Conservation (phyloP, 2,113 vertebrate genomes). For the Empidonax traillii region DNA sequence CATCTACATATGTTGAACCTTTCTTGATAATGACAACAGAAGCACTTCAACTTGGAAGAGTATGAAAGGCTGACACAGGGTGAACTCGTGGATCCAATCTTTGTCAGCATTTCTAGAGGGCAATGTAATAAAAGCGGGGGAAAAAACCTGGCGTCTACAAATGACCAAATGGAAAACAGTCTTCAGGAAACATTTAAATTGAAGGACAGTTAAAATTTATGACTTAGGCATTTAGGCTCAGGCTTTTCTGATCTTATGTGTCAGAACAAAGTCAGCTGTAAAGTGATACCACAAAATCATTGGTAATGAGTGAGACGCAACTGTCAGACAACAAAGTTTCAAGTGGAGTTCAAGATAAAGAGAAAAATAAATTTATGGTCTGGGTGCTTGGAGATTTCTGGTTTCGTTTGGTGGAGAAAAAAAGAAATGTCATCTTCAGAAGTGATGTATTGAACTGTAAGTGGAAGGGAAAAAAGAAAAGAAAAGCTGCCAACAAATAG, state of each 20-base stretch:
- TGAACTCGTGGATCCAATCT: not conserved
- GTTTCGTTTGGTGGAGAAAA: not conserved
- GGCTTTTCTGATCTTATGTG: slow-evolving; percentile 37
- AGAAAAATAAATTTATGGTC: not conserved
- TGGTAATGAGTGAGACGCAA: not conserved
- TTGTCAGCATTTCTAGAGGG: slow-evolving; percentile 61
- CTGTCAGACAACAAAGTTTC: slow-evolving; percentile 1
- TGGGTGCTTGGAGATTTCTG: not conserved
- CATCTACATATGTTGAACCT: slow-evolving; percentile 38
- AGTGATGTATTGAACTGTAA: not conserved
- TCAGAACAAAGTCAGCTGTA: slow-evolving; percentile 34
- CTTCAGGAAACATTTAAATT: slow-evolving; percentile 41
- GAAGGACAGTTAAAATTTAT: slow-evolving; percentile 49
- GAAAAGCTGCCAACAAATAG: not conserved
- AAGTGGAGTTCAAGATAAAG: not conserved
- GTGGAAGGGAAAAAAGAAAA: not conserved
- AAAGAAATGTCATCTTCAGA: not conserved
- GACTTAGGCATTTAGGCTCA: slow-evolving; percentile 8
- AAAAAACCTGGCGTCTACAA: not conserved
- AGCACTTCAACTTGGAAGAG: slow-evolving; percentile 15
- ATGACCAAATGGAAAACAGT: slow-evolving; percentile 4
- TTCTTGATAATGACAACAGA: slow-evolving; percentile 44
- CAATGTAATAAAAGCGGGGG: not conserved
- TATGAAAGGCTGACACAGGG: slow-evolving; percentile 42
- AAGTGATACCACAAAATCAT: not conserved